Conservation (phyloP, 2,888 invertebrate genomes). For the Chalcis sispes region DNA sequence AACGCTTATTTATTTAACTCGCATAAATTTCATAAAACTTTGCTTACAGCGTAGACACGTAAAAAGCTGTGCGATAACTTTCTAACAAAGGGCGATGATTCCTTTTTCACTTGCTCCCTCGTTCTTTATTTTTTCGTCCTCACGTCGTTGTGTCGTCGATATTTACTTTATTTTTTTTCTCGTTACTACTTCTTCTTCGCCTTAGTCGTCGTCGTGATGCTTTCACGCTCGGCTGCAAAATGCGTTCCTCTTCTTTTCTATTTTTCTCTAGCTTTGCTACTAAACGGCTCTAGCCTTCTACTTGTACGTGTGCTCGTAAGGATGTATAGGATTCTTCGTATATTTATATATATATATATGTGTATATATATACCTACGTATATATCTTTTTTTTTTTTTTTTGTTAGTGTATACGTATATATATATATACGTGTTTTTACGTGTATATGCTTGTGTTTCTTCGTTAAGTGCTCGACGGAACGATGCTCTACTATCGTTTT, state of each 20-base stretch:
- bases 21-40: constrained; percentile 9
- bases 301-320: neutral
- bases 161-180: neutral
- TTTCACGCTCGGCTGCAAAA: constrained; percentile 5
- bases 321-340: neutral
- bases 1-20: too few species aligned
- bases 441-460: neutral
- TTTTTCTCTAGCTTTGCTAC: constrained; percentile 8
- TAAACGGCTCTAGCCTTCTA: constrained; percentile 38
- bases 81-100: constrained; percentile 13
- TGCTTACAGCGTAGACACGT: constrained; percentile 22
- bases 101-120: neutral
- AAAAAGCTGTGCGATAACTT: constrained; percentile 33
- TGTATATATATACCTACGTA: neutral
- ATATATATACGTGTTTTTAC: neutral
- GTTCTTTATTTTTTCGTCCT: constrained; percentile 9
- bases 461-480: constrained; percentile 23
- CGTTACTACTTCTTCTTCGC: neutral
- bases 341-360: neutral
- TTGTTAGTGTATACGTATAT: neutral
- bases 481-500: constrained; percentile 18
- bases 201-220: neutral
- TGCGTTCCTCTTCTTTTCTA: neutral
- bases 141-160: too few species aligned
- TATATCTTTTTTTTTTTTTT: too few species aligned